Evolutionary conservation across 2,797 vertebrate genomes (phyloP), one percentile per base, ranked within the genome.

Genomic region (Pseudochromis fuscus): DNA sequence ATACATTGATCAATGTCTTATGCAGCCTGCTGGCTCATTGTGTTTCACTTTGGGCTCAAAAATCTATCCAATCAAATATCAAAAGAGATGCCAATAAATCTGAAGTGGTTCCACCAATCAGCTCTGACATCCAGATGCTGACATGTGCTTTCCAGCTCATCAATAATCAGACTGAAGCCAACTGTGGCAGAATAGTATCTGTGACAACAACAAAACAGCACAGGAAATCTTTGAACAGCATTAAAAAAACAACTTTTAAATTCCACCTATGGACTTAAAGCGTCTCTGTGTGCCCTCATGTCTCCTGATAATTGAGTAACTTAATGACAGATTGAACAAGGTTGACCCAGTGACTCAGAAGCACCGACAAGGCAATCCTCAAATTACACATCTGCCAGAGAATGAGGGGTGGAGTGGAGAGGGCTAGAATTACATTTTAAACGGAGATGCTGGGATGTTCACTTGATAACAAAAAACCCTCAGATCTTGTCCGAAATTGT

Each of bases 341-440:
- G 79, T 75, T 82, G 84, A 90, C 81, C 81, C 82, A 65, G 77
- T 81, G 86, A 89, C 86, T 87, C 80, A 58, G 65, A 68, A 27
- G 31, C 73, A 42, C 31, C 4, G 52, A 81, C 67, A 61, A 46
- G 30, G 18, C 46, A 3, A 53, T 79, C 77, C 74, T 90, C 87
- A 83, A 77, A 81, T 93, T 92, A 90, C 92, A 88, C 72, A 79
- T 86, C 77, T 71, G 72, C 82, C 57, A 55, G 73, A 91, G 82
- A 93, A 92, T 89, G 84, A 89, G 56, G 86, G 90, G 88, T 85
- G 89, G 90, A 85, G 88, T 48, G 33, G 42, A 52, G 23, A 56
- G 16, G 45, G 83, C 46, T 92, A 83, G 58, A 75, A 52, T 93
- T 90, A 88, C 91, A 7, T 21, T 80, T 75, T 58, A 80, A 85